Conservation (phyloP, 2,888 invertebrate genomes). For the Melitaea athalia region DNA sequence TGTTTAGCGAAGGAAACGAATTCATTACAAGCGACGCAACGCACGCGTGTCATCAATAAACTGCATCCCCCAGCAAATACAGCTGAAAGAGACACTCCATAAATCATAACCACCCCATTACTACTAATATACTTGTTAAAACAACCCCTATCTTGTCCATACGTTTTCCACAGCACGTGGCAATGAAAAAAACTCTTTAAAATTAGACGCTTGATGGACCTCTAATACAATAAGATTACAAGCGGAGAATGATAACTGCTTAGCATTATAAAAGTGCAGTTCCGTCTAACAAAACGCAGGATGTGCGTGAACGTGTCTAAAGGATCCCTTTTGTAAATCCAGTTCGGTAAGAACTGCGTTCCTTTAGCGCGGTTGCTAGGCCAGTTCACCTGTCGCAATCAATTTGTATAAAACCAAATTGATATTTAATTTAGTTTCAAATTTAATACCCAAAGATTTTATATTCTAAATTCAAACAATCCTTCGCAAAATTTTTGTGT, state of each 20-base stretch:
- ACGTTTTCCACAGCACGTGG: conserved; percentile 63
- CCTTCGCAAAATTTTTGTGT: too few relatives aligned
- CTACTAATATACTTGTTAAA: conserved; percentile 80
- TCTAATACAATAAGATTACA: conserved; percentile 52
- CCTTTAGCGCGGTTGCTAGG: conserved; percentile 60
- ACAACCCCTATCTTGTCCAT: conserved; percentile 79
- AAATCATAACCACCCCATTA: conserved; percentile 78
- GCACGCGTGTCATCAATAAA: conserved; percentile 77
- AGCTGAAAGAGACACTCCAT: conserved; percentile 77
- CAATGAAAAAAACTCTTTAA: conserved; percentile 63
- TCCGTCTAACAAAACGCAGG: conserved; percentile 64
- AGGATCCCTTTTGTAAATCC: conserved; percentile 56
- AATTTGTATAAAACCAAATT: conserved; percentile 30
- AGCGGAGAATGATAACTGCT: conserved; percentile 72
- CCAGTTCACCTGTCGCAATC: conserved; percentile 62
- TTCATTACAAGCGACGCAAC: conserved; percentile 52
- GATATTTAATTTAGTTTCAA: conserved; percentile 20
- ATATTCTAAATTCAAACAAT: background rate
- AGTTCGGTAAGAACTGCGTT: conserved; percentile 45
- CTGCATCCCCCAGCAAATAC: conserved; percentile 69
- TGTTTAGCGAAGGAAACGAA: conserved; percentile 52
- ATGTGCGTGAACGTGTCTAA: conserved; percentile 60
- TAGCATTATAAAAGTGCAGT: conserved; percentile 74
- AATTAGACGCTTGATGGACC: conserved; percentile 65
- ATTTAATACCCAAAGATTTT: background rate